Base-by-base conservation (phyloP, 2,113 vertebrate species). In the Rattus rattus region DNA sequence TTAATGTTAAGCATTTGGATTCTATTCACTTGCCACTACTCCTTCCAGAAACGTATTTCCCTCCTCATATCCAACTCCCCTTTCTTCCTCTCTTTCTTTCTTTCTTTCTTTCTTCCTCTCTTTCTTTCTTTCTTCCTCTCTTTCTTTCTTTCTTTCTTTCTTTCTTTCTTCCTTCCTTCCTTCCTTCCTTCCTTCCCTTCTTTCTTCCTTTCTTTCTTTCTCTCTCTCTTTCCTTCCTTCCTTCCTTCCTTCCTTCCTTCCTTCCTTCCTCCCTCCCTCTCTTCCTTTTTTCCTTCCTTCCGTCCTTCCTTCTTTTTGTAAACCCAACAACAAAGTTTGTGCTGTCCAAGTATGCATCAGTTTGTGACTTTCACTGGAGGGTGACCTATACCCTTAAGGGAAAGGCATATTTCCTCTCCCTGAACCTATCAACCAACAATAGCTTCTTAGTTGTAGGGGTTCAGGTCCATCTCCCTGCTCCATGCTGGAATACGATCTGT, bases 61-160 rank as follows among this genome's bases (percentile, higher is more conserved):
- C 5, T 81, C 19, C 28, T 0, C 33, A 56, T 0, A 11, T 12
- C 52, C 19, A 10, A 20, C 4, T 12, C 6, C 16, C 30, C 7
- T 33, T 20, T 75, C 4, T 9, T 10, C 3, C 70, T 8, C 7
- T 6, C 24, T 7, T 2, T 28, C 6, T 47, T 10, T 26, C 43
- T 24, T 43, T 4, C 4, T 4, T 43, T 19, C 39, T 9, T 30
- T 14, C 22, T 12, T 26, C n/a, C 1, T 43, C 39, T 24, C 20
- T 13, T 11, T 47, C 9, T 22, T 9, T 22, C 5, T 7, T 6
- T 11, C 73, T 24, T 10, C 10, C n/a, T n/a, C 33, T 67, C 28
- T 67, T n/a, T n/a, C n/a, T n/a, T n/a, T n/a, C n/a, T n/a, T n/a
- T n/a, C n/a, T n/a, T n/a, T n/a, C n/a, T n/a, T n/a, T n/a, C n/a